Evolutionary conservation across 2,888 invertebrate genomes (phyloP).

Genomic region (Parasteatoda lunata): DNA sequence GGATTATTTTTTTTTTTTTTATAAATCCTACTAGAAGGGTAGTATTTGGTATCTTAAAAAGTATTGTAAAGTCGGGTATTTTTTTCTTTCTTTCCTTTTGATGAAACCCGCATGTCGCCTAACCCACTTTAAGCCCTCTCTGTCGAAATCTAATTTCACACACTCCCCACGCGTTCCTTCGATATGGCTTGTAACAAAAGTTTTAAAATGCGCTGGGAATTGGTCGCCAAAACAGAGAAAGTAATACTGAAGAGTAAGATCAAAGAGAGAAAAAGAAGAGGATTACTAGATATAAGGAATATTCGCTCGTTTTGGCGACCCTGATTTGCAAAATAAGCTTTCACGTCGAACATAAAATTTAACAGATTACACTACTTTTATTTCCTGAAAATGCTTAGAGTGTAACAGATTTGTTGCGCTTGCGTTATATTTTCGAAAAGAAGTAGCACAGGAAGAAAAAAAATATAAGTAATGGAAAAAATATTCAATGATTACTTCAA

Average conservation of each 20-base stretch:
- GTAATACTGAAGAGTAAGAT: slow-evolving; percentile 58
- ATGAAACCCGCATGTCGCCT: slow-evolving; percentile 51
- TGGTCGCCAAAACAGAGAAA: slow-evolving; percentile 67
- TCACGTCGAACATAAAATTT: no score
- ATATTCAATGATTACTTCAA: no score
- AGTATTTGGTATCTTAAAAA: background rate
- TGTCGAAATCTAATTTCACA: slow-evolving; percentile 64
- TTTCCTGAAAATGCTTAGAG: no score
- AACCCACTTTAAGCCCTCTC: slow-evolving; percentile 62
- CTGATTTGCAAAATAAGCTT: no score
- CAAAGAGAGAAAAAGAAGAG: slow-evolving; percentile 12
- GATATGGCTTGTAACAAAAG: slow-evolving; percentile 63
- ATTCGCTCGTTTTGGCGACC: no score
- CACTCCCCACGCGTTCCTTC: slow-evolving; percentile 44
- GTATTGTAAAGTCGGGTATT: background rate
- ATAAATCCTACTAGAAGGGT: background rate
- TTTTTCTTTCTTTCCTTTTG: slow-evolving; percentile 28
- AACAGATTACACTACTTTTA: no score
- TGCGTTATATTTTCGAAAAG: no score
- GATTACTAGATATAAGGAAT: no score
- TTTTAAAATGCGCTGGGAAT: slow-evolving; percentile 67
- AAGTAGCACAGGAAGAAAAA: no score
- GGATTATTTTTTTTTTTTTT: background rate
- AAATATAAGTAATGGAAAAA: no score
- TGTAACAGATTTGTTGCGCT: no score